phyloP scores from a whole-genome alignment of 1,140 invertebrate genomes.

The Batillaria attramentaria region DNA sequence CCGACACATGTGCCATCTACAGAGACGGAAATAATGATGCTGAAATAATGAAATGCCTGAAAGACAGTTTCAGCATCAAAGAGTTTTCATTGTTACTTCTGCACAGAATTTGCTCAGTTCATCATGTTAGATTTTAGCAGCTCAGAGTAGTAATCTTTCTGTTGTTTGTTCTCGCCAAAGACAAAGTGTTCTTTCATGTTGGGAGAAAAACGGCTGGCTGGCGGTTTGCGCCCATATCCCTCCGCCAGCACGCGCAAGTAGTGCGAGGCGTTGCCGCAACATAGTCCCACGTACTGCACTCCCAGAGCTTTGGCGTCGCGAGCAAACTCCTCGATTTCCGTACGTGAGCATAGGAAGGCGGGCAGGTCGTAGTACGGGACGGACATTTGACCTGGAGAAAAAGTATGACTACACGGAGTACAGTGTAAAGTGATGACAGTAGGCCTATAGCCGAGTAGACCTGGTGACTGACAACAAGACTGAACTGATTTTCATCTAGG shows the following conservation, averaged over 20 bases:
- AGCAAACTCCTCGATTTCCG: conserved; percentile 56
- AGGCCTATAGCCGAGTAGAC: no score
- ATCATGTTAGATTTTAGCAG: no score
- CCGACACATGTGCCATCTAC: no score
- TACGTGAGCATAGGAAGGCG: conserved; percentile 42
- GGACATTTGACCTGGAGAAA: conserved; percentile 43
- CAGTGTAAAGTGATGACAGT: no score
- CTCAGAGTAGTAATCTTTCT: not conserved
- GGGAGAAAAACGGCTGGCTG: conserved; percentile 55
- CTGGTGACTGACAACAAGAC: no score
- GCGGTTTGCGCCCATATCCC: conserved; percentile 56
- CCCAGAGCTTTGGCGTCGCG: conserved; percentile 58
- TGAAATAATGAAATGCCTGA: no score
- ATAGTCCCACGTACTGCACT: conserved; percentile 66
- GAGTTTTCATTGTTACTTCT: no score
- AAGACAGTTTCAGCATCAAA: no score
- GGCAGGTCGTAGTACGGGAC: conserved; percentile 60
- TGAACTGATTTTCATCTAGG: no score
- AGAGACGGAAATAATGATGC: no score
- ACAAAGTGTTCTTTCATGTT: conserved; percentile 54
- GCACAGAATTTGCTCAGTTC: no score
- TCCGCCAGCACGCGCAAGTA: conserved; percentile 59
- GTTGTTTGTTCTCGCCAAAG: conserved; percentile 36
- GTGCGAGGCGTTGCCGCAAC: conserved; percentile 64
- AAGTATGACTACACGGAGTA: no score